Base-by-base conservation (phyloP, 2,113 vertebrate genomes). In the Otolemur garnettii region DNA sequence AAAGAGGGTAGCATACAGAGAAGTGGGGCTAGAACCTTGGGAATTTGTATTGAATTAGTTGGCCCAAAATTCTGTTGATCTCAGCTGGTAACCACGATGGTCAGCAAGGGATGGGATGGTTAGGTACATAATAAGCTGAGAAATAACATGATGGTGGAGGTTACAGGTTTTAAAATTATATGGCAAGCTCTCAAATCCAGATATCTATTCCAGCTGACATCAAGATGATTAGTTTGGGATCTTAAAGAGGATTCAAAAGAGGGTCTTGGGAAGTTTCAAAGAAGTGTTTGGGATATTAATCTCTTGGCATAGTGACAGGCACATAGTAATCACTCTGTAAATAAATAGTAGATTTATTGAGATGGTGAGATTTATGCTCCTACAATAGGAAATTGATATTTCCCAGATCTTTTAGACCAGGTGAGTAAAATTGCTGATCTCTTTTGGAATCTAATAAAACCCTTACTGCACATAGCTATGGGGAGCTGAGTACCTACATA, bases 271-370 rank as follows among this genome's bases (percentile, higher is more conserved):
- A 87, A 12, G 33, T 86, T 96, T 94, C 69, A 57, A 0, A 89
- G n/a, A 78, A 85, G 77, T 77, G 1, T 95, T 95, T 94, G 50
- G 33, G 28, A 55, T 83, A 28, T 77, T 24, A 96, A 90, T 30
- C 33, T 83, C 83, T 90, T 90, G 26, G 11, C 15, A 64, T 75
- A 42, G 38, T 93, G 57, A 11, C 9, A 94, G 74, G 42, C 15
- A 68, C 12, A 59, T 74, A 62, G 7, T 79, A 28, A 91, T 78
- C 24, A 45, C 26, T 92, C 64, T 72, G 8, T 93, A 87, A 87
- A 53, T 24, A 77, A 88, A 66, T 5, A 60, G 13, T 79, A 71
- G 59, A 42, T 85, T 92, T 80, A 77, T 71, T 94, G 69, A 83
- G 57, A 80, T 75, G 38, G 5, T 87, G 13, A 24, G 14, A 17